Evolutionary conservation across 2,797 vertebrate species (phyloP), one percentile per base, ranked within the genome.

Genomic region (Poeciliopsis gracilis): DNA sequence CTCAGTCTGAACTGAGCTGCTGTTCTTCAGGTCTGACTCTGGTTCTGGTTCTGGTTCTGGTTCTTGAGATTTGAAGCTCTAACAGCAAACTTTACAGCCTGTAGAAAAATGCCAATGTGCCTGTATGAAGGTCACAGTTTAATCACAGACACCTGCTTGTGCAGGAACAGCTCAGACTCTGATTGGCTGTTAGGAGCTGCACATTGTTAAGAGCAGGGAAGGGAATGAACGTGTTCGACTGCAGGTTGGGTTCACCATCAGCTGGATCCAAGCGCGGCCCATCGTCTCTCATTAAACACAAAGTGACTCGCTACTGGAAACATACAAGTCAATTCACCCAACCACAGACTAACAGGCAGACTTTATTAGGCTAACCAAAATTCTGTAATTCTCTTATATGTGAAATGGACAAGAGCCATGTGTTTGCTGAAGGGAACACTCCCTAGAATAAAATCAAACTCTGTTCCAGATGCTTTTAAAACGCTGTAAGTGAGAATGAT

Each of bases 111-210:
- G 92, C 91, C 94, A 95, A 91, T 75, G 83, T 84, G 90, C 86
- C 86, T 91, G 92, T 84, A 90, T 88, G 91, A 93, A 94, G 80
- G 90, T 89, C 84, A 75, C 77, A 84, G 86, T 53, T 93, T 95
- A 95, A 94, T 94, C 91, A 91, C 87, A 92, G 88, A 90, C 94
- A 93, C 93, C 94, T 95, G 94, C 92, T 86, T 87, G 82, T 87
- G 86, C 79, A 87, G 88, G 89, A 90, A 90, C 78, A 90, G 75
- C 83, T 83, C 80, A 78, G 61, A 79, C 75, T 89, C 85, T 91
- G 90, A 91, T 80, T 87, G 86, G 85, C 88, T 90, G 86, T 91
- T 85, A 85, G 66, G 71, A 75, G 85, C 84, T 87, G 45, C 81
- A 83, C 78, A 55, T 80, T 90, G 87, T 90, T 78, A 81, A 47